Conservation (phyloP, 23 tunicate genomes). For the Botrylloides violaceus region DNA sequence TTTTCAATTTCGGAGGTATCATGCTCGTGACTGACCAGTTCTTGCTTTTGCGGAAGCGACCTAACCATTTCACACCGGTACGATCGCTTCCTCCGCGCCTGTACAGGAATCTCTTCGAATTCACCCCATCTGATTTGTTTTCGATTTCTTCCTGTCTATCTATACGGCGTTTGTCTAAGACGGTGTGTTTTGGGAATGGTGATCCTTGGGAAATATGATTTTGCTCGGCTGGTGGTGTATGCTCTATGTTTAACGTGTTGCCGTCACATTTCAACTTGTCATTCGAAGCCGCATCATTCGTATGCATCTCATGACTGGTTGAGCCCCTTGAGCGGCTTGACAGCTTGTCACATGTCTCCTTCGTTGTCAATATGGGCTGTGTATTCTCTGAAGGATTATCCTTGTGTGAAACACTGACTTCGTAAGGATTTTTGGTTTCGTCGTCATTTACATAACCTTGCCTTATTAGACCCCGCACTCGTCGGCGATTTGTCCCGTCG, state of each 20-base stretch:
- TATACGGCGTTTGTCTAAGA: too few species aligned
- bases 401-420: too few species aligned
- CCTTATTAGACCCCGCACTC: not conserved
- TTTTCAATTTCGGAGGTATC: constrained; percentile 9
- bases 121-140: not conserved
- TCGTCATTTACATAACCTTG: not conserved
- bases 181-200: not conserved
- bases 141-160: not conserved
- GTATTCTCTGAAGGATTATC: not conserved
- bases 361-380: not conserved
- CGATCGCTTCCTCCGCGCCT: constrained; percentile 11
- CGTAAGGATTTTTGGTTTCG: not conserved
- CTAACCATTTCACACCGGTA: constrained; percentile 2
- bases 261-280: not conserved
- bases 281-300: not conserved
- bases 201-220: not conserved
- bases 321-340: not conserved
- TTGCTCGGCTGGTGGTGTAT: too few species aligned
- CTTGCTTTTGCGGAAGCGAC: constrained; percentile 20
- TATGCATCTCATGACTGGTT: not conserved
- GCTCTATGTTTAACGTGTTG: not conserved
- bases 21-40: constrained; percentile 16
- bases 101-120: constrained; percentile 2
- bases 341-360: not conserved
- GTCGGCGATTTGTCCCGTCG: not conserved